phyloP scores from a whole-genome alignment of 2,797 vertebrate genomes.

The Macroramphosus scolopax region DNA sequence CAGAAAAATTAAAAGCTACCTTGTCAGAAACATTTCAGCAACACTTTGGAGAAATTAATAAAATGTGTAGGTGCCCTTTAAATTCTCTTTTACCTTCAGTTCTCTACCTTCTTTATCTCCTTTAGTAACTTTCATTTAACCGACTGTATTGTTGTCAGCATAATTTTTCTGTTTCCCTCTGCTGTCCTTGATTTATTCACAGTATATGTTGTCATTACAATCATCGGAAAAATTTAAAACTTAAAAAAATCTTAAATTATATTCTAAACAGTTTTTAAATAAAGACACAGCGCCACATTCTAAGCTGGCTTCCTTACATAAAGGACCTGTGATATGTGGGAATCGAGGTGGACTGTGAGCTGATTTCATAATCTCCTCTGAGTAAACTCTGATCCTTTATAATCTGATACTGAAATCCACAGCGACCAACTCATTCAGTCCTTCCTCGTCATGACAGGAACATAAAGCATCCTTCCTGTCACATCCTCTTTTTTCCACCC shows the following conservation, averaged over 20 bases:
- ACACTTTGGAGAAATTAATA: background rate
- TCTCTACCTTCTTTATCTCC: background rate
- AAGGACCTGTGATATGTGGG: constrained; percentile 32
- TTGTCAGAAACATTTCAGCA: no score
- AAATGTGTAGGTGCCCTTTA: background rate
- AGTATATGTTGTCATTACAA: constrained; percentile 2
- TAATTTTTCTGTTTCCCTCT: constrained; percentile 4
- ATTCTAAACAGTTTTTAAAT: background rate
- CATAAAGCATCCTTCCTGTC: constrained; percentile 14
- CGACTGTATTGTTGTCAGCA: background rate
- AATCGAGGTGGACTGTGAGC: constrained; percentile 26
- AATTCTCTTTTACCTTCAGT: no score
- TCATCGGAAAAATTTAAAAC: background rate
- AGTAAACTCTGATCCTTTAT: constrained; percentile 65
- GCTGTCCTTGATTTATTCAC: constrained; percentile 6
- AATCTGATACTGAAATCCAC: constrained; percentile 66
- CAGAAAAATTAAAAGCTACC: no score
- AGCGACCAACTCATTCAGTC: constrained; percentile 23
- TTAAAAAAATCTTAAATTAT: background rate
- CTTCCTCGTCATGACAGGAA: constrained; percentile 21
- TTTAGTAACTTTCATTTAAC: background rate
- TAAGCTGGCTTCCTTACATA: constrained; percentile 26
- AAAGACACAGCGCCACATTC: background rate
- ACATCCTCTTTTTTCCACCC: constrained; percentile 16
- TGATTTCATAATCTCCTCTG: constrained; percentile 62